Evolutionary conservation across 2,888 invertebrate genomes (phyloP).

Genomic region (Heliconius ismenius): DNA sequence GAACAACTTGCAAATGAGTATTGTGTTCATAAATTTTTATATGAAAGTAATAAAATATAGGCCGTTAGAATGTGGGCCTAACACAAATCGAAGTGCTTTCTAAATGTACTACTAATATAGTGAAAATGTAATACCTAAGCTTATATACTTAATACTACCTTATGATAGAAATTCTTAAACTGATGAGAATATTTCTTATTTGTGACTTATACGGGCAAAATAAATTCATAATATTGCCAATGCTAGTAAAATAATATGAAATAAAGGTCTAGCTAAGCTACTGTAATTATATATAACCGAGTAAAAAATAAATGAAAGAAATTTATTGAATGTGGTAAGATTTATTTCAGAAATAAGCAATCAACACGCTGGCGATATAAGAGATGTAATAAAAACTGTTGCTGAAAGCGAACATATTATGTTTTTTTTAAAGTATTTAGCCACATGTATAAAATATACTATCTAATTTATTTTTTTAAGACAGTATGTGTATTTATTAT

Average conservation of each 20-base stretch:
- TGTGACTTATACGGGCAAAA: not conserved
- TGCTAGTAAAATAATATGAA: not conserved
- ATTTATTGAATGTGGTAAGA: not conserved
- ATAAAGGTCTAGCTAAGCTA: not conserved
- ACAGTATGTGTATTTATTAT: not conserved
- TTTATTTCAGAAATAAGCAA: not conserved
- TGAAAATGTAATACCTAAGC: too few relatives aligned
- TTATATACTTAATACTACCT: not conserved
- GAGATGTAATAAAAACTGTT: not conserved
- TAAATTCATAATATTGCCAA: not conserved
- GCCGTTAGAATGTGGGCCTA: not conserved
- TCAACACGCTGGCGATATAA: not conserved
- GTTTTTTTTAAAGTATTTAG: not conserved
- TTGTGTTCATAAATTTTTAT: not conserved
- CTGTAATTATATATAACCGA: not conserved
- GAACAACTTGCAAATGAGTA: not conserved
- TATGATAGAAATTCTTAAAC: not conserved
- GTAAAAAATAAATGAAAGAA: not conserved
- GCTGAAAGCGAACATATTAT: not conserved
- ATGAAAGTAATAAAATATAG: slow-evolving; percentile 1
- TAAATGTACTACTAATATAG: not conserved
- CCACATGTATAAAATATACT: not conserved
- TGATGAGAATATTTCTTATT: not conserved
- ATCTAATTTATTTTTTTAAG: not conserved
- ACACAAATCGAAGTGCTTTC: not conserved